Percentiles rank a stretch among this genome's conserved stretches.
phyloP scores from a whole-genome alignment of 2,797 vertebrate species.

The Choloepus didactylus region DNA sequence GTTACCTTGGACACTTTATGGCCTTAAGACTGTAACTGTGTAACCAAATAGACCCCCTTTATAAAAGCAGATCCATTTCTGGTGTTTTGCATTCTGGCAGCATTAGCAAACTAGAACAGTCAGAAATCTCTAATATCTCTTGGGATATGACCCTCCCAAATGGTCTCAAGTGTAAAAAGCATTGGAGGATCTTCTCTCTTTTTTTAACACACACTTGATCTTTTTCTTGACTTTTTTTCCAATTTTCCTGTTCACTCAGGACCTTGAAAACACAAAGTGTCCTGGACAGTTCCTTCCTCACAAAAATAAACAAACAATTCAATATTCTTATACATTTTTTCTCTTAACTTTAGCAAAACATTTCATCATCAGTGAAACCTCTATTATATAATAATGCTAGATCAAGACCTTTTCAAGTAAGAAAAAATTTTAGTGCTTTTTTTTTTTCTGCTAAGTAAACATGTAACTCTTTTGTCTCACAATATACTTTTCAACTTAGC shows the following conservation, averaged over 20 bases:
- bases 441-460: background rate
- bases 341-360: background rate
- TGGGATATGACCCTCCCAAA: background rate
- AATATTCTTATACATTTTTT: background rate
- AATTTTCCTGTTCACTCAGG: background rate
- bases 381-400: constrained; percentile 1
- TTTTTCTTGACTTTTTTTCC: background rate
- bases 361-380: constrained; percentile 10
- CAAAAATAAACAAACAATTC: background rate
- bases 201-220: background rate
- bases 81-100: too few species aligned
- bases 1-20: too few species aligned
- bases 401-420: constrained; percentile 30
- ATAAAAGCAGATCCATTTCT: too few species aligned
- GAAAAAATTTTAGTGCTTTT: background rate
- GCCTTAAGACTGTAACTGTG: too few species aligned
- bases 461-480: background rate
- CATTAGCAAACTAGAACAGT: too few species aligned
- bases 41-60: too few species aligned
- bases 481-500: background rate
- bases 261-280: background rate
- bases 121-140: background rate
- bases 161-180: background rate
- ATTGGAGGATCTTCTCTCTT: background rate
- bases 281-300: background rate